A percentile compares a stretch with the other conserved stretches of the same genome.
These are phyloP conservation scores for Dorcus hopei DNA, from an alignment of 2,888 invertebrate genomes.

Conservation along the genomic window DNA sequence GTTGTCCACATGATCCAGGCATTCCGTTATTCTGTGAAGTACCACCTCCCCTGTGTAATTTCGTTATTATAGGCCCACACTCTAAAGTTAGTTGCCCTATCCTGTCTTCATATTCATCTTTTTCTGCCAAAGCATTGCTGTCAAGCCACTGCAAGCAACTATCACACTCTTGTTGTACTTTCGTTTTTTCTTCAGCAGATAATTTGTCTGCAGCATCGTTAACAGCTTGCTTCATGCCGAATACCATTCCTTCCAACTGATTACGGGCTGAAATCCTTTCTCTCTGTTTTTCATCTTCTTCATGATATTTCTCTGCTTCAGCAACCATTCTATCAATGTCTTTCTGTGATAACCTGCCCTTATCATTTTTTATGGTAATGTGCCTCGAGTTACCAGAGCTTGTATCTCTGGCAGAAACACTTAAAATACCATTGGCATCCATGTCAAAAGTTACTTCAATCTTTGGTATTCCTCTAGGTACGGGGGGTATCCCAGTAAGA, in stretches of 20 bases:
- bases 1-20: conserved; percentile 34
- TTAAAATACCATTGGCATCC: conserved; percentile 70
- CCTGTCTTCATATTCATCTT: conserved; percentile 64
- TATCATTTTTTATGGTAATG: conserved; percentile 81
- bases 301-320: conserved; percentile 71
- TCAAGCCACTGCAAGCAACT: conserved; percentile 66
- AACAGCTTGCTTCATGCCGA: conserved; percentile 65
- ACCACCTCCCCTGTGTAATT: conserved; percentile 45
- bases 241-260: conserved; percentile 67
- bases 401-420: conserved; percentile 57
- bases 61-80: conserved; percentile 61
- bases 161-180: conserved; percentile 54
- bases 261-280: conserved; percentile 68
- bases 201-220: conserved; percentile 63
- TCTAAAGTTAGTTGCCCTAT: conserved; percentile 51
- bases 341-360: conserved; percentile 73
- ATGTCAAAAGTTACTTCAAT: conserved; percentile 71
- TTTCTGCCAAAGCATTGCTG: conserved; percentile 62
- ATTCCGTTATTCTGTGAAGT: conserved; percentile 26
- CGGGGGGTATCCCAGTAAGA: conserved; percentile 66
- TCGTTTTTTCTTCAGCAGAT: conserved; percentile 61
- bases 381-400: conserved; percentile 65
- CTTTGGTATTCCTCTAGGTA: conserved; percentile 65
- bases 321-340: conserved; percentile 78
- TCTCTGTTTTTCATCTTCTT: conserved; percentile 68